Percentiles rank a stretch among this genome's conserved stretches.
Evolutionary conservation across 2,797 vertebrate species (phyloP).

Genomic region (Paratrypauchen microcephalus): DNA sequence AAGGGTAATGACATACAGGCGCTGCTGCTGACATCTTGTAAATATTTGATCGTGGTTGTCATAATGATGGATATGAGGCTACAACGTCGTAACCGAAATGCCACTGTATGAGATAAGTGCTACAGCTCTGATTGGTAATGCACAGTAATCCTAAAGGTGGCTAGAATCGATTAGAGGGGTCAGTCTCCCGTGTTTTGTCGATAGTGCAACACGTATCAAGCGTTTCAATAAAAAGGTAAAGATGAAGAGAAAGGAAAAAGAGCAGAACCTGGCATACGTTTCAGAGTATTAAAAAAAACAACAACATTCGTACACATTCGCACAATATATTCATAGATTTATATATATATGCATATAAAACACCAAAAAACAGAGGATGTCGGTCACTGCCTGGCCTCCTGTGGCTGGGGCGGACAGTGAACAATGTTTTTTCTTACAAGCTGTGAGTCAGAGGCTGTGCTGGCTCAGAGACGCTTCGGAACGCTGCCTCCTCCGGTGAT

Average conservation of each 20-base stretch:
- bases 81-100: constrained; percentile 9
- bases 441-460: constrained; percentile 79
- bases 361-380: constrained; percentile 76
- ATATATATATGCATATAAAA: constrained; percentile 79
- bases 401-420: constrained; percentile 80
- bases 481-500: constrained; percentile 21
- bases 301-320: constrained; percentile 79
- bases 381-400: constrained; percentile 80
- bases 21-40: constrained; percentile 10
- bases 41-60: constrained; percentile 4
- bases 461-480: constrained; percentile 61
- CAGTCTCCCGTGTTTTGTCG: constrained; percentile 32
- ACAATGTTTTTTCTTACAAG: constrained; percentile 73
- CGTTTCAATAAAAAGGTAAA: constrained; percentile 66
- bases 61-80: constrained; percentile 10
- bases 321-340: constrained; percentile 77
- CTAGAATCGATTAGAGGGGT: constrained; percentile 17
- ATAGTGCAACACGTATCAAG: constrained; percentile 73
- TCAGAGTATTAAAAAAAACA: constrained; percentile 75
- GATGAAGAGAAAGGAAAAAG: constrained; percentile 53
- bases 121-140: constrained; percentile 39
- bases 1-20: constrained; percentile 33
- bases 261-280: constrained; percentile 66
- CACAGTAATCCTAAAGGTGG: constrained; percentile 41
- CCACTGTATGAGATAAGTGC: constrained; percentile 18